A percentile compares a stretch with the other conserved stretches of the same genome.
These are phyloP conservation scores for Entelurus aequoreus DNA, from an alignment of 2,113 vertebrate species.

Conservation along the genomic window DNA sequence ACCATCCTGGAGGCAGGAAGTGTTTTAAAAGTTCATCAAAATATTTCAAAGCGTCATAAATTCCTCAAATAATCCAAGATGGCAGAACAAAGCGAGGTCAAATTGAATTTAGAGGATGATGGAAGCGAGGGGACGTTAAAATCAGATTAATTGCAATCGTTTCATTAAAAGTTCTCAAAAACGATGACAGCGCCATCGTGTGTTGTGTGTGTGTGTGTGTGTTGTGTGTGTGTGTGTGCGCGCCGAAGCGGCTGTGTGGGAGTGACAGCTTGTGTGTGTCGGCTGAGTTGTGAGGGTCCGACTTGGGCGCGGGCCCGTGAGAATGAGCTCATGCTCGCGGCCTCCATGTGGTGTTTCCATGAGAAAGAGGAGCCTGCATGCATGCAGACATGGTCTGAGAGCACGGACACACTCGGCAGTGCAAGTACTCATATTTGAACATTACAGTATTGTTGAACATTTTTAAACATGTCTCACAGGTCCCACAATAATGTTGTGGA, in stretches of 20 bases:
- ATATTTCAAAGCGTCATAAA: background rate
- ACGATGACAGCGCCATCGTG: constrained; percentile 44
- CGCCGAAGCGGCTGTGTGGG: too few relatives aligned
- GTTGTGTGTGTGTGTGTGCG: too few relatives aligned
- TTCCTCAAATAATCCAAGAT: background rate
- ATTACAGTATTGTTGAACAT: too few relatives aligned
- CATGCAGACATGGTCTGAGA: constrained; percentile 71
- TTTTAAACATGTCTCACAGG: too few relatives aligned
- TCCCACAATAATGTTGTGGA: too few relatives aligned
- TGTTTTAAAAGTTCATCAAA: background rate
- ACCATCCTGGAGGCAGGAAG: background rate
- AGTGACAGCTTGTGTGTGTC: constrained; percentile 51
- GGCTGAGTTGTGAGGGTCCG: constrained; percentile 56
- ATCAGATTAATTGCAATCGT: background rate
- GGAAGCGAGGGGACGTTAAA: background rate
- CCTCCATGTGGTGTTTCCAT: constrained; percentile 77
- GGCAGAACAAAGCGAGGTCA: background rate
- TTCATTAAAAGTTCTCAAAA: constrained; percentile 23
- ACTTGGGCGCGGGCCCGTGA: constrained; percentile 72
- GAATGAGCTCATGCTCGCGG: constrained; percentile 77
- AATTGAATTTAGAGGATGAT: background rate
- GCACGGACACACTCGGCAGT: too few relatives aligned
- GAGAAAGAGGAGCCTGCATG: constrained; percentile 71
- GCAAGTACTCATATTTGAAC: too few relatives aligned
- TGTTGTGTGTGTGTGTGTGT: constrained; percentile 27